A percentile compares a stretch with the other conserved stretches of the same genome.
These are phyloP conservation scores for Eilema sororculum DNA, from an alignment of 2,888 invertebrate species.

Conservation along the genomic window DNA sequence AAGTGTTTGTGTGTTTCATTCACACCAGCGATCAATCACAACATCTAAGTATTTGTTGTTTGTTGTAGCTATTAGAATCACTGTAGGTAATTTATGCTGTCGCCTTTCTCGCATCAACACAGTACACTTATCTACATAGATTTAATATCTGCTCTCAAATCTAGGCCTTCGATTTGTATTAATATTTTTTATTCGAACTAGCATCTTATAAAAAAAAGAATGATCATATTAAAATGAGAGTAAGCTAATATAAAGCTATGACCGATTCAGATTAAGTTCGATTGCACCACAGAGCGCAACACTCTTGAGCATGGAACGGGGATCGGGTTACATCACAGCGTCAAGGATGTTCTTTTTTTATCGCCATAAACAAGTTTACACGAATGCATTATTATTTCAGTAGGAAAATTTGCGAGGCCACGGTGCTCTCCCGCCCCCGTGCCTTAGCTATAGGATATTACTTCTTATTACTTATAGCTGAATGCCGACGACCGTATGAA, in stretches of 20 bases:
- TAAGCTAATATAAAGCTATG: background rate
- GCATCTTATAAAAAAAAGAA: constrained; percentile 1
- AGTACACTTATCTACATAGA: background rate
- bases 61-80: background rate
- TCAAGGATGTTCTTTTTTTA: constrained; percentile 53
- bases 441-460: constrained; percentile 16
- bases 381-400: constrained; percentile 53
- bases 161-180: background rate
- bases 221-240: background rate
- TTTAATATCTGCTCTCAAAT: background rate
- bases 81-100: background rate
- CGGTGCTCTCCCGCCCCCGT: constrained; percentile 33
- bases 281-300: constrained; percentile 40
- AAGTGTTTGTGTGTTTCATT: background rate
- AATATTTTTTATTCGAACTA: background rate
- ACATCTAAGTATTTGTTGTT: background rate
- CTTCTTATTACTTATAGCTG: constrained; percentile 2
- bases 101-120: background rate
- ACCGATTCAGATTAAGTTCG: constrained; percentile 11
- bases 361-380: constrained; percentile 46
- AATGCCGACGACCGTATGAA: background rate
- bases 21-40: background rate
- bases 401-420: constrained; percentile 44
- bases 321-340: constrained; percentile 40
- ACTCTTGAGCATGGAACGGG: constrained; percentile 21